Conservation (phyloP, 2,888 invertebrate genomes). For the Tetranychus truncatus region DNA sequence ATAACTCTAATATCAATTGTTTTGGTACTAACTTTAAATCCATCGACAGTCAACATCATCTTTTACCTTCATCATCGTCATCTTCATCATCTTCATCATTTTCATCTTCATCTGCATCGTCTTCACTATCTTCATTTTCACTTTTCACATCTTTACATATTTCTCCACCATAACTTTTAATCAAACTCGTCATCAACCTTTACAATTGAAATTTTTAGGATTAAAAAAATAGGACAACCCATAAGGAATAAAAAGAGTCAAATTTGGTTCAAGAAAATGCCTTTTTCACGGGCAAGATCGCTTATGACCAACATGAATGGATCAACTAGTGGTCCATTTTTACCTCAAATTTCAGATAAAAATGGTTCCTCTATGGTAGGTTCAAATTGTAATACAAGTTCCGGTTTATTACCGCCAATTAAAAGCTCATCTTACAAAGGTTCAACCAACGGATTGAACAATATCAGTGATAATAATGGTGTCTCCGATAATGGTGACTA, state of each 20-base stretch:
- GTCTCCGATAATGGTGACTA: conserved; percentile 16
- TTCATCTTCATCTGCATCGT: background rate
- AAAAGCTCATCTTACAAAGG: conserved; percentile 19
- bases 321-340: conserved; percentile 29
- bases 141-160: background rate
- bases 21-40: background rate
- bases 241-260: background rate
- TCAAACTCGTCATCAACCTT: too few species aligned
- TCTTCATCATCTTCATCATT: background rate
- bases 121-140: background rate
- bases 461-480: conserved; percentile 11
- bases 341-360: conserved; percentile 29
- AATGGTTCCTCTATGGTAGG: conserved; percentile 21
- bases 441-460: background rate
- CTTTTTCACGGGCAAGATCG: conserved; percentile 35
- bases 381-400: conserved; percentile 11
- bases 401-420: conserved; percentile 23
- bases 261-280: conserved; percentile 29
- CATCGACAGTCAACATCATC: background rate
- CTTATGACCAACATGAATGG: conserved; percentile 35
- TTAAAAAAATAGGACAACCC: background rate
- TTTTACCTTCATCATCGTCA: background rate
- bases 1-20: background rate
- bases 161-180: too few species aligned
- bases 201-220: background rate